Evolutionary conservation across 1,140 invertebrate genomes (phyloP).

Genomic region (Solenopsis invicta): DNA sequence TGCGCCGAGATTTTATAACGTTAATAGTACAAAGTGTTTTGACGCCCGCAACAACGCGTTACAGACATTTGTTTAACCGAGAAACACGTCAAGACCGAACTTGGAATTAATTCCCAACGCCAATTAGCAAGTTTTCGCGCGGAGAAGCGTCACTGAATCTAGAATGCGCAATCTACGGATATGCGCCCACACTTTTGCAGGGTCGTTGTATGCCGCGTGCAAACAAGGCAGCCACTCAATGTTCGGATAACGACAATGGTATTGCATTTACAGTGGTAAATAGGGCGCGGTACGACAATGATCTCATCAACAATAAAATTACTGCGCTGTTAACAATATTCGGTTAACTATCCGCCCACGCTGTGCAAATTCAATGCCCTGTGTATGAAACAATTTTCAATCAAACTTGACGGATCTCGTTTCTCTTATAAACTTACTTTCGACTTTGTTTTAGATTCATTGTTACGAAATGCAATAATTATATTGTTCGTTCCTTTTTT

Average conservation of each 20-base stretch:
- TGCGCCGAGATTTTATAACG: neutral
- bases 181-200: neutral
- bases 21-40: neutral
- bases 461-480: neutral
- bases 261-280: constrained; percentile 28
- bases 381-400: constrained; percentile 12
- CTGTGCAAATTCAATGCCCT: neutral
- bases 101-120: constrained; percentile 21
- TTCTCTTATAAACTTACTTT: neutral
- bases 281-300: constrained; percentile 2
- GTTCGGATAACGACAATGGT: constrained; percentile 6
- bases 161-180: neutral
- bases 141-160: neutral
- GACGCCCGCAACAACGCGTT: neutral
- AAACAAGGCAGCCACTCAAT: constrained; percentile 4
- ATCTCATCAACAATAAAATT: constrained; percentile 39
- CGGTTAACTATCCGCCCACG: constrained; percentile 2
- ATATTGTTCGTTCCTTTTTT: neutral
- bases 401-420: neutral
- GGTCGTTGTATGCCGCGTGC: neutral
- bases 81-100: neutral
- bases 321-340: neutral
- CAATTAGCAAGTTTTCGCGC: constrained; percentile 4
- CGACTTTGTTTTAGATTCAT: neutral
- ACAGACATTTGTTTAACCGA: neutral